Conservation (phyloP, 64 coral and sea anemone genomes). For the Exaiptasia diaphana region DNA sequence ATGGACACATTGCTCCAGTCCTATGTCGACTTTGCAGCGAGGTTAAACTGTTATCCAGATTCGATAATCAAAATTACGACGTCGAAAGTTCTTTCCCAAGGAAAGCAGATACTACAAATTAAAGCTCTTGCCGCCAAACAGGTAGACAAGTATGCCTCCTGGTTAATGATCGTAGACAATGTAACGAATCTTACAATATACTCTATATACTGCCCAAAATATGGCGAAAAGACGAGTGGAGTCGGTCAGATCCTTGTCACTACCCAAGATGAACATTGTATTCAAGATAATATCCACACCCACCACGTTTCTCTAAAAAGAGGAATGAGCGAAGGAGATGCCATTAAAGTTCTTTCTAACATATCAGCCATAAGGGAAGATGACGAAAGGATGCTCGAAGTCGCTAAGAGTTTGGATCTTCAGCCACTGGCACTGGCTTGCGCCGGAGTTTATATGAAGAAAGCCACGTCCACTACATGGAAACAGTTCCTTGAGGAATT, state of each 20-base stretch:
- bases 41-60: not conserved
- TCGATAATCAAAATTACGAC: not conserved
- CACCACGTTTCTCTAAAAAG: constrained; percentile 21
- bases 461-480: not conserved
- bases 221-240: not conserved
- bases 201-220: not conserved
- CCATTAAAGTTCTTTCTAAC: constrained; percentile 10
- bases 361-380: constrained; percentile 24
- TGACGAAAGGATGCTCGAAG: not conserved
- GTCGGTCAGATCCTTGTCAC: constrained; percentile 22
- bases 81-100: not conserved
- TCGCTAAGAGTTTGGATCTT: constrained; percentile 39
- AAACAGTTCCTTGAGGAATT: constrained; percentile 29
- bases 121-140: not conserved
- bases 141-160: not conserved
- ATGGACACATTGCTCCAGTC: constrained; percentile 7
- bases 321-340: constrained; percentile 39
- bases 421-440: constrained; percentile 51
- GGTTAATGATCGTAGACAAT: constrained; percentile 37
- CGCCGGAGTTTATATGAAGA: constrained; percentile 50
- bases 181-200: not conserved
- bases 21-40: not conserved
- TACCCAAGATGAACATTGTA: constrained; percentile 2
- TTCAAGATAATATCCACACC: not conserved
- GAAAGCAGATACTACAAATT: not conserved